Base-by-base conservation (phyloP, 2,113 vertebrate genomes). In the Antennarius striatus region DNA sequence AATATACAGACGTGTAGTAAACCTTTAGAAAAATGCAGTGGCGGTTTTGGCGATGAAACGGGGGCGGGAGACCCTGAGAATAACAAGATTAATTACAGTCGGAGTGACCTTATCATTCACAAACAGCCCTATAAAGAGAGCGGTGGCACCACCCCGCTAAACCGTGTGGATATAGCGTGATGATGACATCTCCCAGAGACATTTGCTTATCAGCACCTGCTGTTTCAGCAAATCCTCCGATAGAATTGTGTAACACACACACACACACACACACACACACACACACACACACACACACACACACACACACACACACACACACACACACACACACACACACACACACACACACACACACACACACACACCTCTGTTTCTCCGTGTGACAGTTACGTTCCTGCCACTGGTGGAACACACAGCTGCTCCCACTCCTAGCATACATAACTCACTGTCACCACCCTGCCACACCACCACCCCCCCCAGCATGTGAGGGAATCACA, bases 1-100 rank as follows among this genome's bases (percentile, higher is more conserved):
- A 47, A 16, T 8, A 54, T 56, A n/a, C 4, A 52, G 57, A 73
- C 4, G 3, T 17, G 67, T 63, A 56, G 56, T 80, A 70, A 89
- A 88, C 73, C 71, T 83, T 80, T 75, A 43, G 51, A 78, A 81
- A 75, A 79, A 66, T 52, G 81, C 82, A 56, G 9, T 28, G 15
- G 58, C 30, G 74, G 73, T 68, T 68, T 22, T 45, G 68, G 75
- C 77, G 71, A 81, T 83, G 67, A 79, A 75, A 79, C 14, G 42
- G 73, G 42, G 51, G 32, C 5, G 4, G 59, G 62, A 58, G 46
- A 59, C 51, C 70, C 48, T 43, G 59, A 79, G 55, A 77, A 71
- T 74, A 78, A 84, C 63, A 72, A 86, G 84, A 91, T 89, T 82
- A 88, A 91, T 89, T 87, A 86, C 79, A 75, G 73, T 55, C 72